These are phyloP conservation scores for Tychaedon coryphoeus DNA, from an alignment of 2,113 vertebrate species.

Conservation along the genomic window DNA sequence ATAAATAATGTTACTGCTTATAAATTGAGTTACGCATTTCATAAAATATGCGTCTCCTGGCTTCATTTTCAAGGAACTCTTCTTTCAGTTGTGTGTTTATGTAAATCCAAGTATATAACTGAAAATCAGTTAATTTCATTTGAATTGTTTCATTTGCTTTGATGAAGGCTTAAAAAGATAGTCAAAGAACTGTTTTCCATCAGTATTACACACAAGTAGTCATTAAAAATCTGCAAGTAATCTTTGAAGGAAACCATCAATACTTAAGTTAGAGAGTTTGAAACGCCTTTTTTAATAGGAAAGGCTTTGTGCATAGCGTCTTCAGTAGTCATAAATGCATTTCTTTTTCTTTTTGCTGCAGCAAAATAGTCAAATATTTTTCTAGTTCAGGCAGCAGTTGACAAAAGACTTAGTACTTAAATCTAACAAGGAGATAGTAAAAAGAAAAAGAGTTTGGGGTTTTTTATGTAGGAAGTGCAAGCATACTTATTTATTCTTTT, in stretches of 20 bases:
- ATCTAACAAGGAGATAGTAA: neutral
- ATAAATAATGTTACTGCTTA: neutral
- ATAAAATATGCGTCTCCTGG: neutral
- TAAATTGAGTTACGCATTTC: neutral
- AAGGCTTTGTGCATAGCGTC: neutral
- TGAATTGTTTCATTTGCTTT: neutral
- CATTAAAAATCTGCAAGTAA: neutral
- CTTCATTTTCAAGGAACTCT: neutral
- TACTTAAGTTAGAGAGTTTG: neutral
- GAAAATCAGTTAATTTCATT: neutral
- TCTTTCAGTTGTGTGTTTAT: neutral
- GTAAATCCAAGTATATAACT: neutral
- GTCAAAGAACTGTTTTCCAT: neutral
- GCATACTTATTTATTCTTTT: neutral
- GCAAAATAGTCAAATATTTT: neutral
- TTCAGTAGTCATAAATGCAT: neutral
- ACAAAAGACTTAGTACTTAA: neutral
- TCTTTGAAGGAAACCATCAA: neutral
- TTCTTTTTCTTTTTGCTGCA: neutral
- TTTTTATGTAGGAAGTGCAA: neutral
- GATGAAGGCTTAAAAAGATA: neutral
- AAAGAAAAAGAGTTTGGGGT: fast-evolving
- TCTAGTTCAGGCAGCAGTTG: neutral
- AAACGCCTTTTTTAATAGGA: fast-evolving
- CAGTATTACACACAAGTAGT: neutral